Percentiles rank a stretch among this genome's conserved stretches.
Conservation (phyloP, 2,113 vertebrate species). For the Epinephelus fuscoguttatus region DNA sequence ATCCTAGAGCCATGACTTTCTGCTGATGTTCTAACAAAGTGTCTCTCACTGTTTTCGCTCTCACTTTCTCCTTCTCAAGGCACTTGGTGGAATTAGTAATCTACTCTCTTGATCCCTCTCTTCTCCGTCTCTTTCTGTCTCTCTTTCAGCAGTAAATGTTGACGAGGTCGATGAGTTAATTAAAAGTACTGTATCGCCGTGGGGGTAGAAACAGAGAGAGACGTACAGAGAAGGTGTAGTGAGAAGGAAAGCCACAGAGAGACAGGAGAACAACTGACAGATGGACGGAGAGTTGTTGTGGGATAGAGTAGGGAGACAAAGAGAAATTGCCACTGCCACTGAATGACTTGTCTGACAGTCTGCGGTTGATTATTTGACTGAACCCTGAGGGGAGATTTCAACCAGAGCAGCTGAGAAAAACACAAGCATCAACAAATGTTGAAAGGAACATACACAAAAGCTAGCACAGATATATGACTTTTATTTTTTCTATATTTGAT, state of each 20-base stretch:
- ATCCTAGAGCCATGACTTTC: slow-evolving; percentile 34
- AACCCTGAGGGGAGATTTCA: slow-evolving; percentile 50
- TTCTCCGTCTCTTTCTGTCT: slow-evolving; percentile 9
- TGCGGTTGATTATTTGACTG: slow-evolving; percentile 54
- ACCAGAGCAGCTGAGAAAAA: slow-evolving; percentile 27
- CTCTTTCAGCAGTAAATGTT: slow-evolving; percentile 68
- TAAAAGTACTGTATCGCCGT: slow-evolving; percentile 67
- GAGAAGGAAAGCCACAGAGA: slow-evolving; percentile 42
- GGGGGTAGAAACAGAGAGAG: slow-evolving; percentile 44
- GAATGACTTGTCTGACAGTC: slow-evolving; percentile 45
- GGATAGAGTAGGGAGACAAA: slow-evolving; percentile 9
- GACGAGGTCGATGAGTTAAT: slow-evolving; percentile 80
- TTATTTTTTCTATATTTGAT: neutral
- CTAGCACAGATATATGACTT: neutral
- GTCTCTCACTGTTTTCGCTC: slow-evolving; percentile 15
- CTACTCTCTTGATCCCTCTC: slow-evolving; percentile 11
- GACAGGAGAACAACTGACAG: slow-evolving; percentile 47
- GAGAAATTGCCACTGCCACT: slow-evolving; percentile 24
- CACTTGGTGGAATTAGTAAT: slow-evolving; percentile 59
- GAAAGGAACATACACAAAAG: slow-evolving; percentile 23
- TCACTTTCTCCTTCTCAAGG: slow-evolving; percentile 16
- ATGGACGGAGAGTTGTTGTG: slow-evolving; percentile 33
- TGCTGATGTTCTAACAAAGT: slow-evolving; percentile 41
- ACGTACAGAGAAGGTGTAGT: slow-evolving; percentile 32
- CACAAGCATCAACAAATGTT: slow-evolving; percentile 4